Conservation (phyloP, 1,140 invertebrate genomes). For the Meloidogyne hapla region DNA sequence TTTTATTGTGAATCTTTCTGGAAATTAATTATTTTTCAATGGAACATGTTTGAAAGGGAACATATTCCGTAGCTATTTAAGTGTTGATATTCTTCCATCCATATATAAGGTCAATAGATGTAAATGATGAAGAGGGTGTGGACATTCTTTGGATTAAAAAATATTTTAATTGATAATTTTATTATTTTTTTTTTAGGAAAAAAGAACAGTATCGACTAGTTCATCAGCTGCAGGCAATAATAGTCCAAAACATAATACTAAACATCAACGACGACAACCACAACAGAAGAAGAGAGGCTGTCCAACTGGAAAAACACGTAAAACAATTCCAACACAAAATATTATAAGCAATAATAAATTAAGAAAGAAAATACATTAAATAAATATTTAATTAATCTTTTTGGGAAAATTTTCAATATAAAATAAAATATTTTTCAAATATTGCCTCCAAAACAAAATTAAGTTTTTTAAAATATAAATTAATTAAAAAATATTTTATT, state of each 20-base stretch:
- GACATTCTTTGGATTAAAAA: conserved; percentile 14
- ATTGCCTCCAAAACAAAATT: too few species aligned
- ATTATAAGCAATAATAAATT: too few species aligned
- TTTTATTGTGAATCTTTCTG: too few species aligned
- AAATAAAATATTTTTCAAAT: too few species aligned
- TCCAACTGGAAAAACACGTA: neutral
- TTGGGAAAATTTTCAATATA: neutral
- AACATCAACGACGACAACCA: neutral
- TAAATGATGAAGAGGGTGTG: too few species aligned
- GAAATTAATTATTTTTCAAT: too few species aligned
- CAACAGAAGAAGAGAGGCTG: neutral
- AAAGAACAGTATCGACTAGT: conserved; percentile 53
- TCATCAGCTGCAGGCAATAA: conserved; percentile 43
- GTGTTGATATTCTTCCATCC: too few species aligned
- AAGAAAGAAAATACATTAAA: neutral
- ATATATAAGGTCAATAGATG: too few species aligned
- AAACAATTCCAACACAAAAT: neutral
- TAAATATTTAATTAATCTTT: neutral
- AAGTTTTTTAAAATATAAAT: too few species aligned
- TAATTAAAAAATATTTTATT: too few species aligned
- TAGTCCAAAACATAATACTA: neutral
- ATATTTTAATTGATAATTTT: neutral
- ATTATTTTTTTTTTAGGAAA: conserved; percentile 40
- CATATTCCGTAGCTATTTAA: too few species aligned
- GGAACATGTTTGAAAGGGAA: too few species aligned